Conservation (phyloP, 2,113 vertebrate species). For the Mobula birostris region DNA sequence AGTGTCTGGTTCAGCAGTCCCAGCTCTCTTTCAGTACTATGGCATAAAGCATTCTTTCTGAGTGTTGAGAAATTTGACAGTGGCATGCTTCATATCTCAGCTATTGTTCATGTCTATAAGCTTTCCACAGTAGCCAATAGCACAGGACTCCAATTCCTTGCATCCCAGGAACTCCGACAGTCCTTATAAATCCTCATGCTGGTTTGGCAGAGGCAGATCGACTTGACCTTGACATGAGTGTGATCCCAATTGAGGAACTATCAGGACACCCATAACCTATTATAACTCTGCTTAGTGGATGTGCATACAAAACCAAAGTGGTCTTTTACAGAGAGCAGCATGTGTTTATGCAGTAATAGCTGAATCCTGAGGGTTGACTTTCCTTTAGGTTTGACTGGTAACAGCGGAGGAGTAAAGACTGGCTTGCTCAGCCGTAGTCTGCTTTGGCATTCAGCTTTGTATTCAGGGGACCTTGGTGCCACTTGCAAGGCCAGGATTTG, state of each 20-base stretch:
- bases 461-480: too few relatives aligned
- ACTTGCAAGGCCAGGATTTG: too few relatives aligned
- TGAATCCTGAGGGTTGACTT: too few relatives aligned
- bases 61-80: not conserved
- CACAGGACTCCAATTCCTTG: not conserved
- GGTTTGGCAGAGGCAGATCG: not conserved
- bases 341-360: too few relatives aligned
- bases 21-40: not conserved
- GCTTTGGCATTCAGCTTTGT: too few relatives aligned
- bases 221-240: not conserved
- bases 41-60: not conserved
- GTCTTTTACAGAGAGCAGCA: too few relatives aligned
- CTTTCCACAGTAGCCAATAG: not conserved
- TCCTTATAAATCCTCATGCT: not conserved
- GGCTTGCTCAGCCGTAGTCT: not conserved
- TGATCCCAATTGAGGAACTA: not conserved
- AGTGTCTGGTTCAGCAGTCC: too few relatives aligned
- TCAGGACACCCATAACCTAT: too few relatives aligned
- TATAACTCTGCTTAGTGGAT: too few relatives aligned
- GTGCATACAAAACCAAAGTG: too few relatives aligned
- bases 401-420: not conserved
- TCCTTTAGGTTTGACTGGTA: too few relatives aligned
- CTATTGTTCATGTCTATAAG: not conserved
- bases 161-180: not conserved
- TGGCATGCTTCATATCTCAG: not conserved